These are phyloP conservation scores for Myxocyprinus asiaticus DNA, from an alignment of 2,113 vertebrate genomes.

Conservation along the genomic window DNA sequence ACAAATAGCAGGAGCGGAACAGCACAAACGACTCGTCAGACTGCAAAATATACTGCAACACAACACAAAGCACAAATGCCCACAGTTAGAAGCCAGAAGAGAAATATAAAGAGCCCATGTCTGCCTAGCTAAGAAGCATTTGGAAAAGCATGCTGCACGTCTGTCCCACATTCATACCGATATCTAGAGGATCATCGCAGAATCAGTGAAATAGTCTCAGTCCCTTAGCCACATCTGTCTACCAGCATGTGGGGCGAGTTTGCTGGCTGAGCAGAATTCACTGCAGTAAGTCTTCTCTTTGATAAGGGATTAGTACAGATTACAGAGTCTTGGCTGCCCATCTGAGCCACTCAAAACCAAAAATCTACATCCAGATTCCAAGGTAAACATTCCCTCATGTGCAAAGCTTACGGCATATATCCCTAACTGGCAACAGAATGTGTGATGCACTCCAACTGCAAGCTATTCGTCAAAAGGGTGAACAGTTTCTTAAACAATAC, in stretches of 20 bases:
- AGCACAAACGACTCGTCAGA: conserved; percentile 14
- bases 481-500: no score
- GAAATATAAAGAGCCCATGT: not conserved
- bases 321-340: conserved; percentile 24
- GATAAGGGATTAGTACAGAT: conserved; percentile 24
- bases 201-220: not conserved
- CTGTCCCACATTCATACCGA: not conserved
- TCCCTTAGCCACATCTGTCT: not conserved
- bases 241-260: conserved; percentile 10
- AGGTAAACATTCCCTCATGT: conserved; percentile 7
- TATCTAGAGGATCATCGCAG: not conserved
- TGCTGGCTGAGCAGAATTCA: conserved; percentile 8
- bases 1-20: conserved; percentile 15
- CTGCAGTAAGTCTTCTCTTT: conserved; percentile 24
- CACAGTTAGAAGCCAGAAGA: conserved; percentile 26
- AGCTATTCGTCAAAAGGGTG: no score
- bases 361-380: conserved; percentile 35
- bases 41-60: conserved; percentile 7
- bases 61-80: not conserved
- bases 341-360: conserved; percentile 10
- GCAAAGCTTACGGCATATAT: conserved; percentile 14
- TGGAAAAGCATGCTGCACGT: not conserved
- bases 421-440: no score
- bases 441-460: not conserved
- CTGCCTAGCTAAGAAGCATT: not conserved